Conservation (phyloP, 2,888 invertebrate species). For the Lasiommata megera region DNA sequence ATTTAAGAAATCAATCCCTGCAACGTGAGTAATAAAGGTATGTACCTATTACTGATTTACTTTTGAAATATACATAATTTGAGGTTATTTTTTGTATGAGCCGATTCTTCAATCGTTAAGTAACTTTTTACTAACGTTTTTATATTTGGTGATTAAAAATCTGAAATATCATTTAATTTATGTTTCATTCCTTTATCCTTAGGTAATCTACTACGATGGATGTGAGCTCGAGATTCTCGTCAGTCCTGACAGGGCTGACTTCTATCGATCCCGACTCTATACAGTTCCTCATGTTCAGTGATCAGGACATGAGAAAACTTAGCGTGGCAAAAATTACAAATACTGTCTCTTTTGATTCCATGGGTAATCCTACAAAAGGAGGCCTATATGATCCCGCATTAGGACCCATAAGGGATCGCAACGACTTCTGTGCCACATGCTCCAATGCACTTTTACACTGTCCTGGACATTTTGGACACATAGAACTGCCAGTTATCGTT, state of each 20-base stretch:
- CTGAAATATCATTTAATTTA: too few species aligned
- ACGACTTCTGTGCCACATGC: slow-evolving; percentile 91
- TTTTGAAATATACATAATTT: too few species aligned
- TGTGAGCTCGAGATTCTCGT: slow-evolving; percentile 49
- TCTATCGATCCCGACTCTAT: slow-evolving; percentile 68
- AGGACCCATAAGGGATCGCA: slow-evolving; percentile 84
- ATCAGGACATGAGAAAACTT: slow-evolving; percentile 88
- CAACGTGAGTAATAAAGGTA: background rate
- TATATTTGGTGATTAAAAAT: too few species aligned
- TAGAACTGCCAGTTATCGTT: slow-evolving; percentile 92
- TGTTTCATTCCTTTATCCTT: background rate
- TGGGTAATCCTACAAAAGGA: slow-evolving; percentile 90
- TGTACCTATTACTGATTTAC: too few species aligned
- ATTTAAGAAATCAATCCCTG: background rate
- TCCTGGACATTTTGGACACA: slow-evolving; percentile 97
- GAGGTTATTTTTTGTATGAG: background rate
- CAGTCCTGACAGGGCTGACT: slow-evolving; percentile 51
- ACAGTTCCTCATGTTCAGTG: slow-evolving; percentile 87
- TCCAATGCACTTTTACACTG: slow-evolving; percentile 84
- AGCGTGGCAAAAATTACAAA: slow-evolving; percentile 92
- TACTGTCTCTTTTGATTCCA: slow-evolving; percentile 88
- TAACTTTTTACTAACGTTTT: too few species aligned
- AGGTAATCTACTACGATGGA: slow-evolving; percentile 49
- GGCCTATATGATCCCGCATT: slow-evolving; percentile 95
- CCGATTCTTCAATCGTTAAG: too few species aligned